Percentiles rank a stretch among this genome's conserved stretches.
phyloP scores from a whole-genome alignment of 2,888 invertebrate genomes.

The Pachycephus smyrnensis region DNA sequence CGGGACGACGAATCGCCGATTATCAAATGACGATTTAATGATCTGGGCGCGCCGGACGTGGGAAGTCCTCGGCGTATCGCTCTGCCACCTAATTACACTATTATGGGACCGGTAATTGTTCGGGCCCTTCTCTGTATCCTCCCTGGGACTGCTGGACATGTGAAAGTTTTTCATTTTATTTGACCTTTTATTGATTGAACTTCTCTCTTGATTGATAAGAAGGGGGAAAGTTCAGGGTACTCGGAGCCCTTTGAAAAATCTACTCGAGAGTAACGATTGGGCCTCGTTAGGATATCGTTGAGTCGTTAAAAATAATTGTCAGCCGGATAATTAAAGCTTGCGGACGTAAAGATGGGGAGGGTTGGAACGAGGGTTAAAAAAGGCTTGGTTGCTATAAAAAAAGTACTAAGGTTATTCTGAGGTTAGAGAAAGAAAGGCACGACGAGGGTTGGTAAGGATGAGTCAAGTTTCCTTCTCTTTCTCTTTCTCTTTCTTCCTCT shows the following conservation, averaged over 20 bases:
- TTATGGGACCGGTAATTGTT: not conserved
- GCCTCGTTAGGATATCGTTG: slow-evolving; percentile 59
- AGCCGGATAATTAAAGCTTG: slow-evolving; percentile 58
- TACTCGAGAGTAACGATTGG: slow-evolving; percentile 39
- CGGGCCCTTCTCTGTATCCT: not conserved
- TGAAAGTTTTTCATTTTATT: not conserved
- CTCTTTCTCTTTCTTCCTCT: slow-evolving; percentile 14
- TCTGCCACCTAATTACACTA: slow-evolving; percentile 1
- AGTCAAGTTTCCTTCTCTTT: slow-evolving; percentile 33
- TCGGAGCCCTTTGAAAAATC: not conserved
- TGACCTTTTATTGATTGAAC: not conserved
- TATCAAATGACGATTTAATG: slow-evolving; percentile 60
- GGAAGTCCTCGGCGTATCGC: slow-evolving; percentile 37
- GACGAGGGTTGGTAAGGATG: slow-evolving; percentile 1
- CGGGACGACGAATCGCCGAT: slow-evolving; percentile 31
- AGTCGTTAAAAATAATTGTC: slow-evolving; percentile 67
- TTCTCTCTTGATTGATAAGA: not conserved
- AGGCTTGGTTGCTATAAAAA: slow-evolving; percentile 22
- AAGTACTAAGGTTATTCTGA: not conserved
- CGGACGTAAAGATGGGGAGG: not conserved
- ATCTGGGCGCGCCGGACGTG: slow-evolving; percentile 57
- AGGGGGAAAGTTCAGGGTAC: not conserved
- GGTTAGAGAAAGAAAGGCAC: slow-evolving; percentile 17
- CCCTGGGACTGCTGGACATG: not conserved
- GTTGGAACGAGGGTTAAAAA: slow-evolving; percentile 42